Conservation (phyloP, 37 sponge, comb jelly and placozoan genomes). For the Mnemiopsis leidyi region DNA sequence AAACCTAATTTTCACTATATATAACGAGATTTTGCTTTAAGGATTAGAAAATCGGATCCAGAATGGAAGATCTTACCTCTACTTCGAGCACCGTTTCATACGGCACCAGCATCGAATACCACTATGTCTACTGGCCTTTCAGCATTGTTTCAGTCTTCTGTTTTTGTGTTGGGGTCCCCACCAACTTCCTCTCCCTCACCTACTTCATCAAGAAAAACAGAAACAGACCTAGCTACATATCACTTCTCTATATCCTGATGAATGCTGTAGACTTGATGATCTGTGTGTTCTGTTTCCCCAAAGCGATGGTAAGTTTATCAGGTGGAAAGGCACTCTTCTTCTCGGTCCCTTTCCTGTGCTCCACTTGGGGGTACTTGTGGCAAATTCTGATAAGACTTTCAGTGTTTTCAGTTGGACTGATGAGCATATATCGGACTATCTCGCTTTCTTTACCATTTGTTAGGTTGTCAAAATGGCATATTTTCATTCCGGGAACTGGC, state of each 20-base stretch:
- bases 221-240: neutral
- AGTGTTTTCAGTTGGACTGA: slow-evolving; percentile 28
- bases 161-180: slow-evolving; percentile 4
- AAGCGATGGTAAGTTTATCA: neutral
- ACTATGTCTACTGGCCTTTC: neutral
- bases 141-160: neutral
- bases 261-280: slow-evolving; percentile 31
- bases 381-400: slow-evolving; percentile 6
- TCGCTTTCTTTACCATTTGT: slow-evolving; percentile 7
- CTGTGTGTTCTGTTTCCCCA: slow-evolving; percentile 31
- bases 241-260: slow-evolving; percentile 44
- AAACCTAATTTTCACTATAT: neutral
- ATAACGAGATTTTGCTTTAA: neutral
- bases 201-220: slow-evolving; percentile 19
- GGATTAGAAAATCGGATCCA: neutral
- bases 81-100: neutral
- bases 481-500: neutral
- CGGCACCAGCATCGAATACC: neutral
- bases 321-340: slow-evolving; percentile 1
- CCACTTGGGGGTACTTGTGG: neutral
- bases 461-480: neutral
- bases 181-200: slow-evolving; percentile 52
- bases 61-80: neutral
- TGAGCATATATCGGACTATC: slow-evolving; percentile 38
- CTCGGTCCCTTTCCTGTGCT: slow-evolving; percentile 13